A percentile compares a stretch with the other conserved stretches of the same genome.
These are phyloP conservation scores for Rhizomys pruinosus DNA, from an alignment of 2,113 vertebrate species.

Conservation along the genomic window DNA sequence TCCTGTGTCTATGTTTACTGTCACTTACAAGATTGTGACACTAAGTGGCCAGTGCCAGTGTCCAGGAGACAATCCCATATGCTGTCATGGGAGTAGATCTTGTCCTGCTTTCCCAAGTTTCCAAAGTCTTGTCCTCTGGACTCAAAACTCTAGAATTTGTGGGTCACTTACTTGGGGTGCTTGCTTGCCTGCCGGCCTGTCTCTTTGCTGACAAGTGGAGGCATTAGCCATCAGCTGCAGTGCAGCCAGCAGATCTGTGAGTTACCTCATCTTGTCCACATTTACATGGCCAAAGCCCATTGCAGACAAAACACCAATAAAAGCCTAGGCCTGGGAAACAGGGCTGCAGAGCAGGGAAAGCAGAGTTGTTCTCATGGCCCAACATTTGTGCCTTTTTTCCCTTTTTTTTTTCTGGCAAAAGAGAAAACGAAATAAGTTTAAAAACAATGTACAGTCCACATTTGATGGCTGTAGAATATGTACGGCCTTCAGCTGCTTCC, in stretches of 20 bases:
- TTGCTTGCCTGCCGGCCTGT: neutral
- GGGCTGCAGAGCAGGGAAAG: neutral
- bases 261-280: conserved; percentile 76
- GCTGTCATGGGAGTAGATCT: accelerated
- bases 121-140: neutral
- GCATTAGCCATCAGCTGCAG: neutral
- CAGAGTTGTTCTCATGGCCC: conserved; percentile 55
- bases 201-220: neutral
- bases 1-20: neutral
- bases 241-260: conserved; percentile 66
- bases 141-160: neutral
- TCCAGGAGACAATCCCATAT: neutral
- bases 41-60: too few species aligned
- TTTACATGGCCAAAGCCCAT: conserved; percentile 72
- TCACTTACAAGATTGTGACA: neutral
- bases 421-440: conserved; percentile 69
- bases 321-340: conserved; percentile 54
- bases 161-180: neutral
- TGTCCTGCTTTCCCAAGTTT: neutral
- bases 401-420: conserved; percentile 70
- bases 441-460: conserved; percentile 72
- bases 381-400: conserved; percentile 32
- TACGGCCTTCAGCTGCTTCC: conserved; percentile 69
- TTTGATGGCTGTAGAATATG: conserved; percentile 68
- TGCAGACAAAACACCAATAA: conserved; percentile 81